Base-by-base conservation (phyloP, 1,140 invertebrate species). In the Drosophila kikkawai region DNA sequence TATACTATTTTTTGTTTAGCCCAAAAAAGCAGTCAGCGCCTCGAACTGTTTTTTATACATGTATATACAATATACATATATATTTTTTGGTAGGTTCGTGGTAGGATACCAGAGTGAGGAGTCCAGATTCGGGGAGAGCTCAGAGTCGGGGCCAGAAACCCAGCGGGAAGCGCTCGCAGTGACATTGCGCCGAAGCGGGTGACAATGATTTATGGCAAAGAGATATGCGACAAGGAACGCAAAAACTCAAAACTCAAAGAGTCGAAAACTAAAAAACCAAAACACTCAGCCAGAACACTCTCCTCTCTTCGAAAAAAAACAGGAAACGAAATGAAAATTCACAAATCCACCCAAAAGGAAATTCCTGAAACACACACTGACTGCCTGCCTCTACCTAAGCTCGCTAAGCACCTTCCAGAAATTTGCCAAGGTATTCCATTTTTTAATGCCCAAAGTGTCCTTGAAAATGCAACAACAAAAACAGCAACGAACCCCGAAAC, bases 131-230 rank as follows among this genome's bases (percentile, higher is more conserved):
- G 22, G 63, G 37, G 63, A 50, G 61, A 29, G 63, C 36, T 41
- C 45, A 26, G 75, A 74, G 75, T 45, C 73, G 37, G 75, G 80
- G 34, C 64, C 58, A 68, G 70, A 59, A 70, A 71, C 81, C 82
- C 90, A 91, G 90, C 90, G 91, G 90, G 90, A 79, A 66, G 90
- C 86, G 66, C 82, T 90, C 82, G 76, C 85, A 91, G 80, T 91
- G 90, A 91, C 90, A 91, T 91, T 91, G 82, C 90, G 81, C 85
- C 75, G 75, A 77, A 91, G 85, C 85, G 90, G 90, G 90, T 91
- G 90, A 91, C 90, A 91, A 91, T 91, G 90, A 91, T 91, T 91
- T 91, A 91, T 91, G 80, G 85, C 90, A 81, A 91, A 80, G 85
- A 91, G 90, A 91, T 91, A 91, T 78, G 78, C 90, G 85, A 91